Conservation (phyloP, 2,888 invertebrate genomes). For the Xanthorhoe spadicearia region DNA sequence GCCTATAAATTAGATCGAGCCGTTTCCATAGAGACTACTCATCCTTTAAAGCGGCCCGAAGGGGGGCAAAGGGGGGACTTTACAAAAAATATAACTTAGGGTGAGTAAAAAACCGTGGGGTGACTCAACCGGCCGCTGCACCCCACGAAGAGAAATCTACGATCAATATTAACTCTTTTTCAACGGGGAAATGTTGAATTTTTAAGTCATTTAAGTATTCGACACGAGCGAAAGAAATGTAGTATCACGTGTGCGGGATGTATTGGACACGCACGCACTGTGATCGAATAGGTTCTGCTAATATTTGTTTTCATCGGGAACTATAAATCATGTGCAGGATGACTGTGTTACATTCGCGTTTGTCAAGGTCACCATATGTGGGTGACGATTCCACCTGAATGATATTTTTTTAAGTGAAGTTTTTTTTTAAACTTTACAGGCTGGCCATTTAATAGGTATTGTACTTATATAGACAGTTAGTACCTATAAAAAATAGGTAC, state of each 20-base stretch:
- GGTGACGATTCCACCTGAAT: conserved; percentile 53
- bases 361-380: conserved; percentile 77
- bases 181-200: conserved; percentile 79
- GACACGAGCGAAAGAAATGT: conserved; percentile 44
- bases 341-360: conserved; percentile 58
- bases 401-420: conserved; percentile 10
- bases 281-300: conserved; percentile 39
- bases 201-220: conserved; percentile 76
- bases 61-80: conserved; percentile 71
- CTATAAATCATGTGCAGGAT: conserved; percentile 63
- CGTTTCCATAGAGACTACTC: conserved; percentile 86
- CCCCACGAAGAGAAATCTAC: conserved; percentile 85
- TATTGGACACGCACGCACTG: conserved; percentile 51
- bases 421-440: not conserved
- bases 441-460: not conserved
- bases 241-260: conserved; percentile 57
- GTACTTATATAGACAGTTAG: no score
- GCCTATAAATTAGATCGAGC: conserved; percentile 85
- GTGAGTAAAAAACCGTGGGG: conserved; percentile 86
- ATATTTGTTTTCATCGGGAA: conserved; percentile 55
- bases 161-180: conserved; percentile 86
- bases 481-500: no score
- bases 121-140: conserved; percentile 85
- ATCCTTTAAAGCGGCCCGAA: conserved; percentile 84
- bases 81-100: conserved; percentile 85